Conservation (phyloP, 1,140 invertebrate species). For the Tenebrio molitor region DNA sequence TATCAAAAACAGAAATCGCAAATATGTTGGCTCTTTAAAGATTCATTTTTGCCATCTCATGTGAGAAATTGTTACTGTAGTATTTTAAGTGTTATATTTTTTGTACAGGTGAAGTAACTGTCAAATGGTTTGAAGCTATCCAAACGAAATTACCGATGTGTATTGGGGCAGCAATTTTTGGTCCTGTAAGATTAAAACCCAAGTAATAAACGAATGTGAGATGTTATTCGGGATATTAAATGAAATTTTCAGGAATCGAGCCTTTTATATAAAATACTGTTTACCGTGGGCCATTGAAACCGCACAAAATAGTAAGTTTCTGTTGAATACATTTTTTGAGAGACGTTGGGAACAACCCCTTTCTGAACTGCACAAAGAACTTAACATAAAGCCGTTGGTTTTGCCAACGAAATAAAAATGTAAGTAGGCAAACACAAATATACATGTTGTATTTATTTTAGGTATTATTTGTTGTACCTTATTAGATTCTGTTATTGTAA, state of each 20-base stretch:
- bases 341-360: constrained; percentile 93
- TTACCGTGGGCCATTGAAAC: constrained; percentile 91
- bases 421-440: too few species aligned
- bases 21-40: too few species aligned
- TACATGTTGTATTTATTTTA: background rate
- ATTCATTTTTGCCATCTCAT: too few species aligned
- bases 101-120: constrained; percentile 85
- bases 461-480: too few species aligned
- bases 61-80: too few species aligned
- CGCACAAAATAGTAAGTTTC: constrained; percentile 81
- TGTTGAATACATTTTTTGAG: constrained; percentile 92
- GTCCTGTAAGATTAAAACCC: constrained; percentile 82
- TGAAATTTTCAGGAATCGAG: constrained; percentile 82
- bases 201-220: too few species aligned
- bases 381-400: constrained; percentile 73
- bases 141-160: constrained; percentile 94
- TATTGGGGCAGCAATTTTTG: constrained; percentile 87
- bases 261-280: constrained; percentile 83
- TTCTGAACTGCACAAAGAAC: constrained; percentile 82
- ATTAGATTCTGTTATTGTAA: too few species aligned
- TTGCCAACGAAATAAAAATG: constrained; percentile 41
- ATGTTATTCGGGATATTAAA: too few species aligned
- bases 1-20: too few species aligned
- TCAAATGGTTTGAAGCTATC: constrained; percentile 98
- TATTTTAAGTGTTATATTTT: too few species aligned